Evolutionary conservation across 2,797 vertebrate genomes (phyloP).

Genomic region (Pelodytes ibericus): DNA sequence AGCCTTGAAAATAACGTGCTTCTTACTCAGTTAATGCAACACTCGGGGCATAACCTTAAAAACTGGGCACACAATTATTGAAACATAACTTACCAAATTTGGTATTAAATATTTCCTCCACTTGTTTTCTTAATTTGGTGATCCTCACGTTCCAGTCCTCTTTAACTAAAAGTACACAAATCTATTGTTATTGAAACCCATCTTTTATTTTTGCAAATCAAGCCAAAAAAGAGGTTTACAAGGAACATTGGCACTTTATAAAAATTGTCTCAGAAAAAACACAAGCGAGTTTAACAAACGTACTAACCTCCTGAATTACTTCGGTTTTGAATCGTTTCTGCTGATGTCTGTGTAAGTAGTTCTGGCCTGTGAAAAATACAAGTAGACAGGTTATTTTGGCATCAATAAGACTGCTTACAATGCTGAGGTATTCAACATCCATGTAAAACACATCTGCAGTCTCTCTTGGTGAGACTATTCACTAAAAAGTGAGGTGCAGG

Average conservation of each 20-base stretch:
- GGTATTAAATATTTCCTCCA: slow-evolving; percentile 77
- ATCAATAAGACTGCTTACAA: too few relatives aligned
- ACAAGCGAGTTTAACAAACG: background rate
- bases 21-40: too few relatives aligned
- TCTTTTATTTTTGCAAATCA: background rate
- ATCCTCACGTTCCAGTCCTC: slow-evolving; percentile 80
- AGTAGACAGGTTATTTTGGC: too few relatives aligned
- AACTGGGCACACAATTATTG: too few relatives aligned
- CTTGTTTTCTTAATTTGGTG: slow-evolving; percentile 77
- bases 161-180: slow-evolving; percentile 65
- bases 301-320: slow-evolving; percentile 64
- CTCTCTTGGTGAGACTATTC: too few relatives aligned
- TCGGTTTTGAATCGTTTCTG: slow-evolving; percentile 59
- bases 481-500: too few relatives aligned
- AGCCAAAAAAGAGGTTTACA: background rate
- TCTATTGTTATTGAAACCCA: background rate
- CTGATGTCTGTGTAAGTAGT: slow-evolving; percentile 64
- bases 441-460: too few relatives aligned
- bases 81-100: slow-evolving; percentile 74
- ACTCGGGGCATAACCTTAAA: too few relatives aligned
- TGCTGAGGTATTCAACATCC: too few relatives aligned
- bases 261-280: background rate
- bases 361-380: slow-evolving; percentile 70
- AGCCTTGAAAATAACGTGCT: too few relatives aligned
- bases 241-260: background rate